These are phyloP conservation scores for Drosophila pachea DNA, from an alignment of 1,140 invertebrate species.

Conservation along the genomic window DNA sequence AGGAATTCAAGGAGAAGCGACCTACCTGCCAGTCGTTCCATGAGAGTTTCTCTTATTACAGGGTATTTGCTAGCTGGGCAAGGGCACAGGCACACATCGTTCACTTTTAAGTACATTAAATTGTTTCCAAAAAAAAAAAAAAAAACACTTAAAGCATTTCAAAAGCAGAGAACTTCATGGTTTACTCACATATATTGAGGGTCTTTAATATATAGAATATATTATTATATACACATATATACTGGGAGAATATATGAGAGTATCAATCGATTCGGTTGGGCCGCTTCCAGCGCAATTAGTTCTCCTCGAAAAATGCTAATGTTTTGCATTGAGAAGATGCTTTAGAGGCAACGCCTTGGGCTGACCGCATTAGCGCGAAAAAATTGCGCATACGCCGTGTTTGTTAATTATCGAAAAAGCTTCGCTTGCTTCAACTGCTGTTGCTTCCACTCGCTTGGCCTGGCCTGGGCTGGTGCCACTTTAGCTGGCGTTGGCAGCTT, in stretches of 20 bases:
- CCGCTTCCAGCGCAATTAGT: no score
- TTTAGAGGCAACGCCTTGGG: conserved; percentile 14
- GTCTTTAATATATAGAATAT: no score
- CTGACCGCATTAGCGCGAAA: conserved; percentile 4
- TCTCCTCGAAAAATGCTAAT: no score
- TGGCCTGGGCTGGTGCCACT: background rate
- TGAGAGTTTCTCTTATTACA: background rate
- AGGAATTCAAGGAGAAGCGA: no score
- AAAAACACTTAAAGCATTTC: background rate
- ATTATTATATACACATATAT: no score
- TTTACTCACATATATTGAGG: no score
- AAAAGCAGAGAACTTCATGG: background rate
- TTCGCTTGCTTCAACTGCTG: conserved; percentile 1
- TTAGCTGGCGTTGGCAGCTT: conserved; percentile 29
- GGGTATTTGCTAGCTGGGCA: background rate
- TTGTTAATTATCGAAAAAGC: conserved; percentile 46
- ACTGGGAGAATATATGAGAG: no score
- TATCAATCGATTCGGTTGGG: no score
- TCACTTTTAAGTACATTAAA: background rate
- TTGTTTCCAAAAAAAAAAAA: no score
- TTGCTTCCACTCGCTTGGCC: background rate
- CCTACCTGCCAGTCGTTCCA: background rate
- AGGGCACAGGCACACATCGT: no score
- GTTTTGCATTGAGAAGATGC: background rate
- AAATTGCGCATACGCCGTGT: conserved; percentile 36